A percentile compares a stretch with the other conserved stretches of the same genome.
Evolutionary conservation across 2,888 invertebrate genomes (phyloP).

Genomic region (Embidobia sp.): DNA sequence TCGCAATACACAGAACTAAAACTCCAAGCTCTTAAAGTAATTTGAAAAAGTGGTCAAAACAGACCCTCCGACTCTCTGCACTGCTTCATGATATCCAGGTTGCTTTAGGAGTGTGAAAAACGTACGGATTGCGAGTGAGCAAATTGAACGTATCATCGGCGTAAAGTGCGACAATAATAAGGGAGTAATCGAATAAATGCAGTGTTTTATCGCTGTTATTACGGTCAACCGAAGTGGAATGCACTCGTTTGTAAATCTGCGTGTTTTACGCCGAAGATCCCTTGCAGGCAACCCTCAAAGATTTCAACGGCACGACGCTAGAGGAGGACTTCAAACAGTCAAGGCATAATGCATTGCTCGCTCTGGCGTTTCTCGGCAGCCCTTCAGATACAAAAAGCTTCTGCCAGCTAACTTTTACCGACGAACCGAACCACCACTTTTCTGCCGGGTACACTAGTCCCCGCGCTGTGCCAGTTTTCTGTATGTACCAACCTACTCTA

Average conservation of each 20-base stretch:
- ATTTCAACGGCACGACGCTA: conserved; percentile 69
- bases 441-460: conserved; percentile 47
- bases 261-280: conserved; percentile 53
- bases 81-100: too few relatives aligned
- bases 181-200: conserved; percentile 50
- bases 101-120: conserved; percentile 1
- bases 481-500: conserved; percentile 61
- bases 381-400: conserved; percentile 76
- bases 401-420: conserved; percentile 75
- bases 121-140: not conserved
- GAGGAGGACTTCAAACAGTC: conserved; percentile 77
- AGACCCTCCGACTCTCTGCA: too few relatives aligned
- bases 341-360: conserved; percentile 77
- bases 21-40: too few relatives aligned
- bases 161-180: conserved; percentile 24
- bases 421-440: conserved; percentile 65
- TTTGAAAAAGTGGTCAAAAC: too few relatives aligned
- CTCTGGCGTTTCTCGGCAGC: conserved; percentile 66
- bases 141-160: conserved; percentile 23
- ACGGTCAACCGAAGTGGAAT: conserved; percentile 60
- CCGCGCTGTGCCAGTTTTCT: conserved; percentile 48
- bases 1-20: too few relatives aligned
- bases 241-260: conserved; percentile 48
- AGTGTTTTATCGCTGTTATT: too few relatives aligned
- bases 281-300: conserved; percentile 59